Evolutionary conservation across 1,140 invertebrate species (phyloP).

Genomic region (Rhagoletis pomonella): DNA sequence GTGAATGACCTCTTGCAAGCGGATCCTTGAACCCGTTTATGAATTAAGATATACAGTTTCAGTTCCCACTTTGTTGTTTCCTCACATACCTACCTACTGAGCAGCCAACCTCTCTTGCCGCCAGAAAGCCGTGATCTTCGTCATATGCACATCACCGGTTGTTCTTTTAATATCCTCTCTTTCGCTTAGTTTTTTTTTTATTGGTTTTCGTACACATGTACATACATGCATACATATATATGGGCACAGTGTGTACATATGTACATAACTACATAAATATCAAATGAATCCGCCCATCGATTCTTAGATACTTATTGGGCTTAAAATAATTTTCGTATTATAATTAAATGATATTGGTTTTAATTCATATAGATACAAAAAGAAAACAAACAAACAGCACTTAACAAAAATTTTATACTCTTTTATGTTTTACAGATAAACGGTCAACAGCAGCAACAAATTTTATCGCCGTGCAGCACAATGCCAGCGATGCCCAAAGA

Average conservation of each 20-base stretch:
- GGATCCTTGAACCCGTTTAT: slow-evolving; percentile 51
- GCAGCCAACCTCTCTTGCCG: neutral
- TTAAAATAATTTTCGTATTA: no score
- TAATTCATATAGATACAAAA: neutral
- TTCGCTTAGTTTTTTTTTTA: neutral
- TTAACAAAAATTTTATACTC: slow-evolving; percentile 52
- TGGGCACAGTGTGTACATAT: no score
- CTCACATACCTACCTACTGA: neutral
- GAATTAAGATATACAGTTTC: slow-evolving; percentile 29
- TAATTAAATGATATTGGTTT: neutral
- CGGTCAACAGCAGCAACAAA: slow-evolving; percentile 61
- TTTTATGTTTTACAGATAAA: slow-evolving; percentile 64
- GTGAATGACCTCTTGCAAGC: slow-evolving; percentile 38
- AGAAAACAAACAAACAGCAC: neutral
- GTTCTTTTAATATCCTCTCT: neutral
- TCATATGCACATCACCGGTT: neutral
- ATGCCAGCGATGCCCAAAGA: slow-evolving; percentile 74
- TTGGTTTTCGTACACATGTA: neutral
- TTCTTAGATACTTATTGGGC: no score
- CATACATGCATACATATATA: neutral
- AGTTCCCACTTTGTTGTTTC: neutral
- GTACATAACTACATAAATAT: no score
- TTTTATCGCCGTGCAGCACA: slow-evolving; percentile 55
- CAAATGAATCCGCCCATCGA: no score
- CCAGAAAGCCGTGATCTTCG: neutral